Evolutionary conservation across 2,888 invertebrate genomes (phyloP).

Genomic region (Agrotis puta): DNA sequence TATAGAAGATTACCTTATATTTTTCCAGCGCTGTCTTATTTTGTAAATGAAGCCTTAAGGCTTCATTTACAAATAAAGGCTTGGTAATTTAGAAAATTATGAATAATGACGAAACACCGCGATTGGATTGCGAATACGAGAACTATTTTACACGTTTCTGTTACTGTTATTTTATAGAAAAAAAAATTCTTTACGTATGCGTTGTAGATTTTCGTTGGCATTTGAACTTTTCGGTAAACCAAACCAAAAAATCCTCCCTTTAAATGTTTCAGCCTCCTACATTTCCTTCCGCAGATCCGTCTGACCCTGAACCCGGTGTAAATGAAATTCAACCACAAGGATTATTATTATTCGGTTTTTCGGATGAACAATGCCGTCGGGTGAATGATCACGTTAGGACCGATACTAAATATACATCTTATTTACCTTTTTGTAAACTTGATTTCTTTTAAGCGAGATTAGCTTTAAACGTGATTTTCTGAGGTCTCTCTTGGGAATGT

Average conservation of each 20-base stretch:
- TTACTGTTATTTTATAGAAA: no score
- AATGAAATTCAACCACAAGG: conserved; percentile 37
- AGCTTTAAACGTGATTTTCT: conserved; percentile 27
- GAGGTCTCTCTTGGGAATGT: not conserved
- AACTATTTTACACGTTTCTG: no score
- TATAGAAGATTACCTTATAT: no score
- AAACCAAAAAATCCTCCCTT: not conserved
- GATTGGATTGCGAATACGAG: not conserved
- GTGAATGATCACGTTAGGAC: conserved; percentile 28
- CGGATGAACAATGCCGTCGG: conserved; percentile 13
- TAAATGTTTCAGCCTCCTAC: conserved; percentile 2
- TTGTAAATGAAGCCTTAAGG: no score
- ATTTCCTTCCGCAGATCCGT: conserved; percentile 6
- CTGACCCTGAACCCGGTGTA: conserved; percentile 20
- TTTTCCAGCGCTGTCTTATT: no score
- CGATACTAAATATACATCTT: conserved; percentile 28
- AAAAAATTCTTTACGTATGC: no score
- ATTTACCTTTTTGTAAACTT: conserved; percentile 47
- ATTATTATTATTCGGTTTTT: conserved; percentile 32
- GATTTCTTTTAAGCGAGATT: conserved; percentile 39
- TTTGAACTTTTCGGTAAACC: not conserved
- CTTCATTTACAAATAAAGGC: no score
- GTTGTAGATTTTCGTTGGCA: not conserved
- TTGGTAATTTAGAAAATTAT: not conserved
- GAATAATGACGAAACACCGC: no score